Conservation (phyloP, 2,888 invertebrate genomes). For the Andricus quercusramuli region DNA sequence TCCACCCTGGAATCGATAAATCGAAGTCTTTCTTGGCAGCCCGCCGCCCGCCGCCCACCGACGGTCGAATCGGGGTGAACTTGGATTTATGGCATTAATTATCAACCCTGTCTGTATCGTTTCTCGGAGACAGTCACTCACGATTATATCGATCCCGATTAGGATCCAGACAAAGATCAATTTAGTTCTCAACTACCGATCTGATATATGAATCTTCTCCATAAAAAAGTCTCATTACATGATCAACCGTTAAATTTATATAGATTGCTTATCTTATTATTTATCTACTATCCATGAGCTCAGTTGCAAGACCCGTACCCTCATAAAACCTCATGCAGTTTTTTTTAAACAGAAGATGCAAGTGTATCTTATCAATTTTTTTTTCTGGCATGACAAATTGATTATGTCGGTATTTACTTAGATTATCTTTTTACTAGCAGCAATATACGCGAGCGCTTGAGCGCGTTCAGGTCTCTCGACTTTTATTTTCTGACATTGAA, state of each 20-base stretch:
- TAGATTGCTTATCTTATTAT: conserved; percentile 1
- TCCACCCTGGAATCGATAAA: conserved; percentile 65
- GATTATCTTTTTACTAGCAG: neutral
- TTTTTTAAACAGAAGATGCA: conserved; percentile 1
- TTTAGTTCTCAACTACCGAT: conserved; percentile 7
- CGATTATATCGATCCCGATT: conserved; percentile 39
- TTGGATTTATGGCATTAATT: conserved; percentile 67
- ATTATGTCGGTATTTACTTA: neutral
- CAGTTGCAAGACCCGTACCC: neutral
- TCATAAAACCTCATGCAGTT: conserved; percentile 1
- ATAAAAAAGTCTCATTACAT: conserved; percentile 1
- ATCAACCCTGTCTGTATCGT: conserved; percentile 49
- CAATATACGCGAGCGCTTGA: no score
- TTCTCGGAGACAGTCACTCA: conserved; percentile 28
- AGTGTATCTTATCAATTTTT: conserved; percentile 7
- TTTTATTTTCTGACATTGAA: no score
- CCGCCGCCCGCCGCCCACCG: no score
- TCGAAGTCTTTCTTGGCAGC: conserved; percentile 54
- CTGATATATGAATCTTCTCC: neutral
- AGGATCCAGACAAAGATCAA: conserved; percentile 23
- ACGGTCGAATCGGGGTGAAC: conserved; percentile 55
- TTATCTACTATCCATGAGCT: neutral
- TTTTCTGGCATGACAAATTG: neutral
- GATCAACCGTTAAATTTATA: neutral
- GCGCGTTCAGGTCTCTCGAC: no score